Percentiles rank a stretch among this genome's conserved stretches.
Conservation (phyloP, 1,140 invertebrate genomes). For the Habropoda laboriosa region DNA sequence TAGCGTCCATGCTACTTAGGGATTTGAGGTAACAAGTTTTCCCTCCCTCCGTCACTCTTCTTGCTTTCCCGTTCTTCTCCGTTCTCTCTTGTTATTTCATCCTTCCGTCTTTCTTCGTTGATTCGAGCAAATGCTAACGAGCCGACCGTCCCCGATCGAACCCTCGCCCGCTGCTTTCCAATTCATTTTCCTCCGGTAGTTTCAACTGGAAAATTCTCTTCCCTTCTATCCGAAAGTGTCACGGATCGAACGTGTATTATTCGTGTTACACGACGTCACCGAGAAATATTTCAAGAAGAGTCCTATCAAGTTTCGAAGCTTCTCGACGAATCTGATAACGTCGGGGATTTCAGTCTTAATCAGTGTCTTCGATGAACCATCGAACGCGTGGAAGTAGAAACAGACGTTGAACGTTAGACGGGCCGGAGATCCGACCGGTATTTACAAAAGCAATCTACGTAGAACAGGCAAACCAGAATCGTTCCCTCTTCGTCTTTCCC, state of each 20-base stretch:
- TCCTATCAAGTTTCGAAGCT: neutral
- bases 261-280: no score
- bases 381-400: slow-evolving; percentile 47
- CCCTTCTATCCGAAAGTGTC: no score
- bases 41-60: slow-evolving; percentile 24
- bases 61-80: slow-evolving; percentile 27
- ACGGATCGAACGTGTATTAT: no score
- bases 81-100: neutral
- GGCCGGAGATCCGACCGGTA: slow-evolving; percentile 47
- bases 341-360: slow-evolving; percentile 39
- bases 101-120: neutral
- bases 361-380: slow-evolving; percentile 38
- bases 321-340: slow-evolving; percentile 13
- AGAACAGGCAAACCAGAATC: slow-evolving; percentile 66
- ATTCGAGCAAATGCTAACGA: neutral
- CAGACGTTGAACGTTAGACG: slow-evolving; percentile 44
- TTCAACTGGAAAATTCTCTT: no score
- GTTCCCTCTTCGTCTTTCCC: slow-evolving; percentile 25
- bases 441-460: slow-evolving; percentile 73
- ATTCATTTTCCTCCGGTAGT: no score
- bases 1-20: slow-evolving; percentile 53
- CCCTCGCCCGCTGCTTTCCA: no score
- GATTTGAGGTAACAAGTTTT: slow-evolving; percentile 65
- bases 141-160: neutral
- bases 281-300: no score